These are phyloP conservation scores for Lepidocolaptes lacrymiger DNA, from an alignment of 2,797 vertebrate species.

Conservation along the genomic window DNA sequence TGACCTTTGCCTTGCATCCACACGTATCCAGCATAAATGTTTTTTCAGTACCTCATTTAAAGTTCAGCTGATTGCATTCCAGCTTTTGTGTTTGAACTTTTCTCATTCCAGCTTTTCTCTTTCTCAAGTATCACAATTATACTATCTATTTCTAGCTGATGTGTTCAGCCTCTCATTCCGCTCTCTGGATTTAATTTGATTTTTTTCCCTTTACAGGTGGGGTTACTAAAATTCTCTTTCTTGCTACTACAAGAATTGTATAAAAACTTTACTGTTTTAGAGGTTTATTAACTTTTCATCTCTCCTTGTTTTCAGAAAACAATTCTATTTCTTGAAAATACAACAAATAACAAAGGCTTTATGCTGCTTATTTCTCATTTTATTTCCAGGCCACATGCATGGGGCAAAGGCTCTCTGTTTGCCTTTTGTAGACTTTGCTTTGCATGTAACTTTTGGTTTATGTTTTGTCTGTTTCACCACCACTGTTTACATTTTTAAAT, in stretches of 20 bases:
- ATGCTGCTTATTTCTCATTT: background rate
- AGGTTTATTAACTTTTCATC: background rate
- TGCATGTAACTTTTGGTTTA: background rate
- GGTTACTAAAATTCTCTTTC: background rate
- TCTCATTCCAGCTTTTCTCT: background rate
- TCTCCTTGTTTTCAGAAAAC: background rate
- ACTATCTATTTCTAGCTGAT: background rate
- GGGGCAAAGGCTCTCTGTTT: background rate
- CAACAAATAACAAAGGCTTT: background rate
- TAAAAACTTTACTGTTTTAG: background rate
- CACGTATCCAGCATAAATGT: background rate
- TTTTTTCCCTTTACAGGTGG: background rate
- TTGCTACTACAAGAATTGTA: background rate
- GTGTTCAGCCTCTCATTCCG: background rate
- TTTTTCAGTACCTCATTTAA: background rate
- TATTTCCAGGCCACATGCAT: background rate
- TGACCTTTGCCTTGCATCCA: background rate
- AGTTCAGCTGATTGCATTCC: background rate
- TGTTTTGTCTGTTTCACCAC: background rate
- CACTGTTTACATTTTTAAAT: background rate
- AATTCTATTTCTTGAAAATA: background rate
- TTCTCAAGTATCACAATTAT: background rate
- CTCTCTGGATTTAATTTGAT: background rate
- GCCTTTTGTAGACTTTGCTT: background rate
- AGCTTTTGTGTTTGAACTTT: background rate